Evolutionary conservation across 2,797 vertebrate species (phyloP).

Genomic region (Benthosema pterotum): DNA sequence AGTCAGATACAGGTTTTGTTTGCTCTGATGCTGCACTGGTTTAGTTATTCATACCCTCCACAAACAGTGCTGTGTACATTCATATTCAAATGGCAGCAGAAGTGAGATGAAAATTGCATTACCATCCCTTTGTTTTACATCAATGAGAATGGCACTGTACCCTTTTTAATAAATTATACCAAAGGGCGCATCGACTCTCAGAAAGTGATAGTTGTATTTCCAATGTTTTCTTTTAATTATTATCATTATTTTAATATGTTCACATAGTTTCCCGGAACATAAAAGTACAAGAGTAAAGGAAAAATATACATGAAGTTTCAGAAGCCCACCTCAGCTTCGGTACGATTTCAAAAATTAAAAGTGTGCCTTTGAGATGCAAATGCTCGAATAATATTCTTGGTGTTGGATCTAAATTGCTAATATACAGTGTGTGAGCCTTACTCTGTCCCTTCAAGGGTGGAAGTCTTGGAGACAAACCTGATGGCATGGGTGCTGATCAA

Average conservation of each 20-base stretch:
- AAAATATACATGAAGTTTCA: slow-evolving; percentile 7
- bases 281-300: slow-evolving; percentile 50
- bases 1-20: slow-evolving; percentile 28
- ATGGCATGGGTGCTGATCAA: slow-evolving; percentile 78
- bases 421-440: slow-evolving; percentile 67
- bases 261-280: slow-evolving; percentile 38
- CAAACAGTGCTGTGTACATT: slow-evolving; percentile 46
- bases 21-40: slow-evolving; percentile 40
- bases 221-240: not conserved
- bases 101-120: slow-evolving; percentile 65
- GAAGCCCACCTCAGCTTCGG: slow-evolving; percentile 41
- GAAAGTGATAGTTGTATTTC: slow-evolving; percentile 44
- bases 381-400: slow-evolving; percentile 73
- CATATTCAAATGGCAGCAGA: slow-evolving; percentile 58
- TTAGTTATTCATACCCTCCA: slow-evolving; percentile 42
- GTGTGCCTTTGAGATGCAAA: slow-evolving; percentile 81
- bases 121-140: slow-evolving; percentile 72
- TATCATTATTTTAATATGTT: slow-evolving; percentile 46
- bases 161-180: slow-evolving; percentile 68
- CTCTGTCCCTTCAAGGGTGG: slow-evolving; percentile 70
- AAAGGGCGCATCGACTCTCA: slow-evolving; percentile 50
- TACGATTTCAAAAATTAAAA: slow-evolving; percentile 69
- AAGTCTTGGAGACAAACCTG: slow-evolving; percentile 74
- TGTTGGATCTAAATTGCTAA: slow-evolving; percentile 83
- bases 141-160: slow-evolving; percentile 64